phyloP scores from a whole-genome alignment of 1,140 invertebrate genomes.

The Eriocheir sinensis region DNA sequence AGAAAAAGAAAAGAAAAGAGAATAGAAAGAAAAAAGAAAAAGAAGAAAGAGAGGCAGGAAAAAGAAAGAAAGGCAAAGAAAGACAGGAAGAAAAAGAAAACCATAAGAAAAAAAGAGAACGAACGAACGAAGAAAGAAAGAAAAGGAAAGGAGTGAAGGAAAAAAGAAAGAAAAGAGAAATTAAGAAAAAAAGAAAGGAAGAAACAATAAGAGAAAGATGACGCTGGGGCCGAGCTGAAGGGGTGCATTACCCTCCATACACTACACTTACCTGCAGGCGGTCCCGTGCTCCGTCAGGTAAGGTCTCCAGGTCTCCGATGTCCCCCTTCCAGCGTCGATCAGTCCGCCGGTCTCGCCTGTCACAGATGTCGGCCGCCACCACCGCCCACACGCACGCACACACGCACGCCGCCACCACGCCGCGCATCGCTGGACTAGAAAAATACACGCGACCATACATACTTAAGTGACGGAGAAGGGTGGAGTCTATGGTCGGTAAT shows the following conservation, averaged over 20 bases:
- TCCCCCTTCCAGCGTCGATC: constrained; percentile 61
- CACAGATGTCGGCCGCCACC: constrained; percentile 53
- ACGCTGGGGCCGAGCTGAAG: not conserved
- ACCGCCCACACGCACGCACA: not conserved
- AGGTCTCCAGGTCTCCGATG: constrained; percentile 38
- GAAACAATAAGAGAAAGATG: too few species aligned
- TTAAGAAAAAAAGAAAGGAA: too few species aligned
- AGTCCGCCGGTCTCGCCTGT: constrained; percentile 55
- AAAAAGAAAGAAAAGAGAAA: too few species aligned
- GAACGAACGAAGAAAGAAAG: too few species aligned
- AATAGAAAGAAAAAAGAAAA: too few species aligned
- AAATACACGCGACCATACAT: not conserved
- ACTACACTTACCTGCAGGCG: constrained; percentile 50
- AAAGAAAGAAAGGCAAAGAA: too few species aligned
- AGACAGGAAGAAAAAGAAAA: not conserved
- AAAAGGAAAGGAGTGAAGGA: too few species aligned
- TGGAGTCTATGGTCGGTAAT: too few species aligned
- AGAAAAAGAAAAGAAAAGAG: too few species aligned
- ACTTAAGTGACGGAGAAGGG: too few species aligned
- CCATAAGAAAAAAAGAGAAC: too few species aligned
- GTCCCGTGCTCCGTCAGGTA: constrained; percentile 36
- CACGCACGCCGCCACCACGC: not conserved
- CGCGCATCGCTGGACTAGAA: not conserved
- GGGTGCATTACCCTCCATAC: not conserved
- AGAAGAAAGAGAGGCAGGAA: not conserved